A percentile compares a stretch with the other conserved stretches of the same genome.
Conservation (phyloP, 1,140 invertebrate genomes). For the Hylyphantes graminicola region DNA sequence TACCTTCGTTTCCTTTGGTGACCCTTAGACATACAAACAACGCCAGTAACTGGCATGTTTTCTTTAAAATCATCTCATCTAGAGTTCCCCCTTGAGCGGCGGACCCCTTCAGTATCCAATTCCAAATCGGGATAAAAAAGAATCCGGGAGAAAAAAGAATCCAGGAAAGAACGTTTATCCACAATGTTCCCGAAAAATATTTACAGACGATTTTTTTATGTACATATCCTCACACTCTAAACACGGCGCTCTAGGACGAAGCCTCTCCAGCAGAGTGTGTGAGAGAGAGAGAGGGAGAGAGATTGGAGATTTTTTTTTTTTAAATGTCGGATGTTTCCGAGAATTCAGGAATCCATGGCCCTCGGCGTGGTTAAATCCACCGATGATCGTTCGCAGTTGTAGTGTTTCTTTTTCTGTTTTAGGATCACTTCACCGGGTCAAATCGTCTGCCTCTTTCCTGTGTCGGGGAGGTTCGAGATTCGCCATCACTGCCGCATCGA, state of each 20-base stretch:
- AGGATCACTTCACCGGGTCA: background rate
- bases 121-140: background rate
- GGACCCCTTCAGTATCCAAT: slow-evolving; percentile 5
- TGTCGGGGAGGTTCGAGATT: slow-evolving; percentile 19
- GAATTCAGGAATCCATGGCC: no score
- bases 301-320: background rate
- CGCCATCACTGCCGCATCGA: slow-evolving; percentile 53
- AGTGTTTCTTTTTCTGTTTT: background rate
- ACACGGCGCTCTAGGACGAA: background rate
- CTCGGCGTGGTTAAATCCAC: no score
- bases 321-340: no score
- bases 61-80: slow-evolving; percentile 63
- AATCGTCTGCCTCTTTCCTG: slow-evolving; percentile 13
- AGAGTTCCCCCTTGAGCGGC: slow-evolving; percentile 24
- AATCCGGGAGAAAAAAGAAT: no score
- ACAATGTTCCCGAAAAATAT: slow-evolving; percentile 37
- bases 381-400: background rate
- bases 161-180: slow-evolving; percentile 28
- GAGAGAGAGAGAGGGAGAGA: slow-evolving; percentile 4
- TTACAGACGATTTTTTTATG: slow-evolving; percentile 45
- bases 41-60: slow-evolving; percentile 62
- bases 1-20: slow-evolving; percentile 61
- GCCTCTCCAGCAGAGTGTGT: slow-evolving; percentile 11
- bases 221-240: background rate
- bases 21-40: slow-evolving; percentile 58